phyloP scores from a whole-genome alignment of 2,797 vertebrate species.

The Alca torda region DNA sequence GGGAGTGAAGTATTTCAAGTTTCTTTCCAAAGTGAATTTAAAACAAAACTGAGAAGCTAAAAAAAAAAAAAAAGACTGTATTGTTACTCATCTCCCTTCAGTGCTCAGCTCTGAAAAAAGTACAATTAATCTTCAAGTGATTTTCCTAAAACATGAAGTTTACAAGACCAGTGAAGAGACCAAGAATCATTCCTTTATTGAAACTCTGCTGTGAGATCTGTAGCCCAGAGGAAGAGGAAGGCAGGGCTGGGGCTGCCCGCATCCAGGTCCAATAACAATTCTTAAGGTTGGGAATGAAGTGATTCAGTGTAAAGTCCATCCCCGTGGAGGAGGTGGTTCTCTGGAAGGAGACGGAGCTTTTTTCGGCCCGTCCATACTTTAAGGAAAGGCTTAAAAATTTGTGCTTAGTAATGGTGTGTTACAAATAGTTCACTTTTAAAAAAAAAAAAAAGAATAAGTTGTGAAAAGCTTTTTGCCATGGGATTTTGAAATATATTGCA shows the following conservation, averaged over 20 bases:
- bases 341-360: neutral
- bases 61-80: neutral
- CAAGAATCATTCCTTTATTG: neutral
- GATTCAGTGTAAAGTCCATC: neutral
- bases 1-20: neutral
- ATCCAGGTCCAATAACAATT: neutral
- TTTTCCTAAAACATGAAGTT: neutral
- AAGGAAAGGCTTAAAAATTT: neutral
- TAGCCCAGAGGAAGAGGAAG: neutral
- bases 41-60: neutral
- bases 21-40: neutral
- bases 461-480: neutral
- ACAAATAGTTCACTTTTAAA: neutral
- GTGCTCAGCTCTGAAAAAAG: neutral
- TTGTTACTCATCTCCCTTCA: neutral
- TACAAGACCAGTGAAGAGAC: neutral
- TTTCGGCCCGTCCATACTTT: neutral
- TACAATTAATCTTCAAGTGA: neutral
- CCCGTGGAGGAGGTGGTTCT: neutral
- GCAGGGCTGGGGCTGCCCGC: neutral
- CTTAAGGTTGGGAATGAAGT: neutral
- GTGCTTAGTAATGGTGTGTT: neutral
- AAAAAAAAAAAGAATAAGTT: neutral
- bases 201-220: neutral
- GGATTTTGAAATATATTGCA: neutral